phyloP scores from a whole-genome alignment of 2,113 vertebrate genomes.

The Chaetodon trifascialis region DNA sequence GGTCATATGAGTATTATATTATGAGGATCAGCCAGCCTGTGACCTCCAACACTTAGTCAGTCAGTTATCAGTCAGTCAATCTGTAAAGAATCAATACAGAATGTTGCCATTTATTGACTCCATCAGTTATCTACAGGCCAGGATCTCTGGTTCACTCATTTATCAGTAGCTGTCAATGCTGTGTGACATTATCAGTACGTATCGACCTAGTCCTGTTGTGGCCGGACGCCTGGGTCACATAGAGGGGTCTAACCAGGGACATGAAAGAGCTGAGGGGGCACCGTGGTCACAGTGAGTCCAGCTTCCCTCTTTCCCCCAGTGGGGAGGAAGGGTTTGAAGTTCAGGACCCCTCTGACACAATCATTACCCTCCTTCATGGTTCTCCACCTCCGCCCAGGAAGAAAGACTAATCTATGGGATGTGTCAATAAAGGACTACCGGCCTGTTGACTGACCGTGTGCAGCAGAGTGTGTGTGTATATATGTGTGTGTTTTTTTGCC shows the following conservation, averaged over 20 bases:
- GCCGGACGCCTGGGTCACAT: conserved; percentile 27
- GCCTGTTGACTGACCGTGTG: conserved; percentile 3
- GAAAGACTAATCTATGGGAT: conserved; percentile 35
- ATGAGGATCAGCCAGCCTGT: background rate
- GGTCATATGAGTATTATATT: background rate
- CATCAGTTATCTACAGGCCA: background rate
- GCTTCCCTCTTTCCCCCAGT: conserved; percentile 14
- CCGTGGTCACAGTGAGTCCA: conserved; percentile 13
- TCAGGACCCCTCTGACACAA: conserved; percentile 49
- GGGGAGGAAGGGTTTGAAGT: conserved; percentile 64
- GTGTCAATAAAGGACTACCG: conserved; percentile 30
- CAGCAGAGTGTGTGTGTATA: background rate
- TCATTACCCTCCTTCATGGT: conserved; percentile 35
- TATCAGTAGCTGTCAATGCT: conserved; percentile 26
- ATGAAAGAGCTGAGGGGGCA: conserved; percentile 65
- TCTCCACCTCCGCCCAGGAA: conserved; percentile 40
- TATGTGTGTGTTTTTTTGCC: background rate
- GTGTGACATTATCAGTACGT: conserved; percentile 48
- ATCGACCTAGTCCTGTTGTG: conserved; percentile 44
- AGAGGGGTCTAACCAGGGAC: conserved; percentile 42
- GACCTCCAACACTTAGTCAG: background rate
- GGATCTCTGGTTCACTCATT: conserved; percentile 1
- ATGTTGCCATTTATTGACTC: conserved; percentile 14
- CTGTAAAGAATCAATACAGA: conserved; percentile 21
- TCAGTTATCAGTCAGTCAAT: background rate